phyloP scores from a whole-genome alignment of 2,888 invertebrate genomes.

The Shargacucullia verbasci region DNA sequence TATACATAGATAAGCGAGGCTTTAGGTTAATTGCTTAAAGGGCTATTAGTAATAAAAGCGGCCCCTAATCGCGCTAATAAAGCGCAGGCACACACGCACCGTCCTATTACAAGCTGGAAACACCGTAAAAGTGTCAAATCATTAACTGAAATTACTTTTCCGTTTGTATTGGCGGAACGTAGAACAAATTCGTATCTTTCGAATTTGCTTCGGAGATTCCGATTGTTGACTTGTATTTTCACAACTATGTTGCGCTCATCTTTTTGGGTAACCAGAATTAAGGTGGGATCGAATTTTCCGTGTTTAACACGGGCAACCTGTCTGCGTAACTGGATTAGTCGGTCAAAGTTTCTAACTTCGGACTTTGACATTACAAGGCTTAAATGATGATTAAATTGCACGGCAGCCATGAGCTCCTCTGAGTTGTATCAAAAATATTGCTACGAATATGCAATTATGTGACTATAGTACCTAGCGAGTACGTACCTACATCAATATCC shows the following conservation, averaged over 20 bases:
- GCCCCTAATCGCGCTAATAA: slow-evolving; percentile 74
- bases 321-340: too few relatives aligned
- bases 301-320: too few relatives aligned
- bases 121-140: slow-evolving; percentile 79
- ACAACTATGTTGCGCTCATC: too few relatives aligned
- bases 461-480: slow-evolving; percentile 21
- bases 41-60: slow-evolving; percentile 77
- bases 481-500: slow-evolving; percentile 59
- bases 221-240: background rate
- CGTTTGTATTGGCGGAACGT: slow-evolving; percentile 59
- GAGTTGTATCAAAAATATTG: slow-evolving; percentile 18
- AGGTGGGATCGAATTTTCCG: too few relatives aligned
- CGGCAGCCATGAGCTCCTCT: too few relatives aligned
- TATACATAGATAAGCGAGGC: slow-evolving; percentile 56
- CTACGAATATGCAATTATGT: slow-evolving; percentile 35
- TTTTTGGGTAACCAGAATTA: too few relatives aligned
- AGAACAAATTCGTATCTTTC: slow-evolving; percentile 36
- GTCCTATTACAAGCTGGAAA: slow-evolving; percentile 67
- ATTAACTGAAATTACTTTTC: slow-evolving; percentile 78
- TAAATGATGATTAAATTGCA: too few relatives aligned
- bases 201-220: slow-evolving; percentile 4
- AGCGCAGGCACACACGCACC: slow-evolving; percentile 68
- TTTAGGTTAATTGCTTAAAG: slow-evolving; percentile 72
- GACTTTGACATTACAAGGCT: too few relatives aligned
- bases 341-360: too few relatives aligned